phyloP scores from a whole-genome alignment of 2,113 vertebrate species.

The Petrocephalus zakoni region DNA sequence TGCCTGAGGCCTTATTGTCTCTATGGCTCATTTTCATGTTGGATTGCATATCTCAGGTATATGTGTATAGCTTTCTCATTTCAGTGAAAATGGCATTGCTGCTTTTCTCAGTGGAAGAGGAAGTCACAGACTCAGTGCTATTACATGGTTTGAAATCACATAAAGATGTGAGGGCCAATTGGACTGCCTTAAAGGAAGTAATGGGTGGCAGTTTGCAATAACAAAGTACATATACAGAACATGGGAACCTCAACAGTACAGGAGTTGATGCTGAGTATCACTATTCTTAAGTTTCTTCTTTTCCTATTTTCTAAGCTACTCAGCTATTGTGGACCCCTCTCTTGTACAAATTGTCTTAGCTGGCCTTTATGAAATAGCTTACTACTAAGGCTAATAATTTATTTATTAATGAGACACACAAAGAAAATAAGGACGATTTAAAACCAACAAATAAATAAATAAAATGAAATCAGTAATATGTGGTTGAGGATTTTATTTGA shows the following conservation, averaged over 20 bases:
- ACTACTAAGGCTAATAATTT: neutral
- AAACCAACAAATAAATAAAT: neutral
- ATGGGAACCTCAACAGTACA: neutral
- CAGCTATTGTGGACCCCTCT: neutral
- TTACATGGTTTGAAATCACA: neutral
- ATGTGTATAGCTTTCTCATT: no score
- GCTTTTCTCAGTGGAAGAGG: neutral
- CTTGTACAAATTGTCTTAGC: neutral
- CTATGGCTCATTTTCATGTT: neutral
- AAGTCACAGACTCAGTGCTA: neutral
- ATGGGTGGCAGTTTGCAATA: neutral
- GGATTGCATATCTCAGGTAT: neutral
- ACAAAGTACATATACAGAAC: neutral
- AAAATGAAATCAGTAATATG: neutral
- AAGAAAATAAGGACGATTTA: neutral
- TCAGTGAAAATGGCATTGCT: neutral
- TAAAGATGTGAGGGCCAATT: neutral
- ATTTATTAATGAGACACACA: neutral
- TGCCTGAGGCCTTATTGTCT: neutral
- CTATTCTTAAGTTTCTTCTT: neutral
- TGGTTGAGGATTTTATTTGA: neutral
- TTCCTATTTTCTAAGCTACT: neutral
- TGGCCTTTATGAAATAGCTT: neutral
- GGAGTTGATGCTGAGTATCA: neutral
- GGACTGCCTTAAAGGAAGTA: neutral